A percentile compares a stretch with the other conserved stretches of the same genome.
Evolutionary conservation across 2,797 vertebrate species (phyloP).

Genomic region (Ctenosaura bakeri): DNA sequence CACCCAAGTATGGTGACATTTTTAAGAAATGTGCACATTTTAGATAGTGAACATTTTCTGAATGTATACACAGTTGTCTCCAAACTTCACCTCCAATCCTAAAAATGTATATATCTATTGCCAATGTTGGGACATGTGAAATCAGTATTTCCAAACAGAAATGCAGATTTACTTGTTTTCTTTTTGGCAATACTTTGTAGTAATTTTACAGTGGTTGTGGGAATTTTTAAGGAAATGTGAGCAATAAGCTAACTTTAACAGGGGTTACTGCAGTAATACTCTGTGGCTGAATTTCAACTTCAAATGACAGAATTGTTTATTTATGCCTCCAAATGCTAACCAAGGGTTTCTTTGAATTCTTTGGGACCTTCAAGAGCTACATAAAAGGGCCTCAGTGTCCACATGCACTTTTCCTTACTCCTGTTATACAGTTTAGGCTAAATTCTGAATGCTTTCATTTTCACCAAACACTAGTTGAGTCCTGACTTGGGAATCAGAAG

Average conservation of each 20-base stretch:
- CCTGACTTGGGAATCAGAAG: background rate
- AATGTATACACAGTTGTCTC: background rate
- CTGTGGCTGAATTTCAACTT: no score
- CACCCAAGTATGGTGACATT: background rate
- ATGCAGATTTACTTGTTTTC: background rate
- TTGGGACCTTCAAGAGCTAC: no score
- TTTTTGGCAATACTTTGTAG: background rate
- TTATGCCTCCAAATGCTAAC: no score
- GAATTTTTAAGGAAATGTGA: no score
- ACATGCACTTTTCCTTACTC: no score
- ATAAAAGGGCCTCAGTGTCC: no score
- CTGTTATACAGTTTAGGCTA: background rate
- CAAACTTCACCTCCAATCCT: background rate
- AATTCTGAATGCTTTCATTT: background rate
- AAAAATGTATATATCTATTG: background rate
- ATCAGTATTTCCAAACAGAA: background rate
- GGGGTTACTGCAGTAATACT: no score
- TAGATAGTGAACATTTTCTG: background rate
- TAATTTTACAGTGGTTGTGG: no score
- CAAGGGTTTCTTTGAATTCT: no score
- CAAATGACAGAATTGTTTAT: no score
- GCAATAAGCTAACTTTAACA: no score
- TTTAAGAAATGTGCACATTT: background rate
- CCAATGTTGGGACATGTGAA: background rate
- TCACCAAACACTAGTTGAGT: background rate